Evolutionary conservation across 2,888 invertebrate species (phyloP).

Genomic region (Mesorhabditis belari): DNA sequence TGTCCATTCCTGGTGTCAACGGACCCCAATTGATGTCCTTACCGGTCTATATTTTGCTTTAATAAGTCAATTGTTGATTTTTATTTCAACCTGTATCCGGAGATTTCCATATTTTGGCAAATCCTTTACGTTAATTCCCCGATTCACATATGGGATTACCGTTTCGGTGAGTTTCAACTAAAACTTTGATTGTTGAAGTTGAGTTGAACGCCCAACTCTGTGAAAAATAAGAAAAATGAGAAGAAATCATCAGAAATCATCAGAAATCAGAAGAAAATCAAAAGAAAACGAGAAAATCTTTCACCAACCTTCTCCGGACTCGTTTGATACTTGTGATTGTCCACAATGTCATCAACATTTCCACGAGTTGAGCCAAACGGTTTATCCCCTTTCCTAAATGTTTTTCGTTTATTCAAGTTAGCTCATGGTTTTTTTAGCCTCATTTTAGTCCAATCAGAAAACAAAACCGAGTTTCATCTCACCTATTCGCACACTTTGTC

Average conservation of each 20-base stretch:
- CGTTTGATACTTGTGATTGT: constrained; percentile 37
- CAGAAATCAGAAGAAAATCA: too few relatives aligned
- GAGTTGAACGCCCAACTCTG: neutral
- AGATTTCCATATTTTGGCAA: neutral
- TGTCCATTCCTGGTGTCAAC: constrained; percentile 31
- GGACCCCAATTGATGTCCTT: constrained; percentile 33
- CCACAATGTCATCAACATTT: constrained; percentile 37
- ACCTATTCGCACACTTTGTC: constrained; percentile 18
- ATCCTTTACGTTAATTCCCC: neutral
- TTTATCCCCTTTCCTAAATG: constrained; percentile 20
- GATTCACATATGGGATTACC: constrained; percentile 1
- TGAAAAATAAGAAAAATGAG: neutral
- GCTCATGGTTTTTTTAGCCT: constrained; percentile 12
- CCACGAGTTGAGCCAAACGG: constrained; percentile 36
- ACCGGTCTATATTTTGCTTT: constrained; percentile 23
- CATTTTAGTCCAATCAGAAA: constrained; percentile 5
- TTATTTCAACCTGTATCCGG: neutral
- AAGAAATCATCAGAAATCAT: too few relatives aligned
- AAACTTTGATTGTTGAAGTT: too few relatives aligned
- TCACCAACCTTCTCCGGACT: constrained; percentile 4
- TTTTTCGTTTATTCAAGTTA: too few relatives aligned
- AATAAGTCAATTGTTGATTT: neutral
- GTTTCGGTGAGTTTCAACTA: constrained; percentile 1
- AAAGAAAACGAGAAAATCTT: too few relatives aligned
- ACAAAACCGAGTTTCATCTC: neutral